These are phyloP conservation scores for Serripes groenlandicus DNA, from an alignment of 2,888 invertebrate genomes.

Conservation along the genomic window DNA sequence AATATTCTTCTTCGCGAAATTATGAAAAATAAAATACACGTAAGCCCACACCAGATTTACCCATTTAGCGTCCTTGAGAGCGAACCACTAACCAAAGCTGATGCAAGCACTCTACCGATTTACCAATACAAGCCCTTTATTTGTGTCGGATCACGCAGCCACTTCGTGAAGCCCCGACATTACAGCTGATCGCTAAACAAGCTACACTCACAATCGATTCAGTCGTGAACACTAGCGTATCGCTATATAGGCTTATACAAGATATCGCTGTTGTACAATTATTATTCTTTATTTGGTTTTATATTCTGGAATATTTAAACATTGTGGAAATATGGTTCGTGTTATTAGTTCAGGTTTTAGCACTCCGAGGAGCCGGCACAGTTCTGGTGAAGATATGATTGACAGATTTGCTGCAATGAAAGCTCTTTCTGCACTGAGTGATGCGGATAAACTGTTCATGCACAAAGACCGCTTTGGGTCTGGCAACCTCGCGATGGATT, in stretches of 20 bases:
- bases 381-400: constrained; percentile 75
- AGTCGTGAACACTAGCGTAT: constrained; percentile 15
- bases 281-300: background rate
- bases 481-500: constrained; percentile 53
- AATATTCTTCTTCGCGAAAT: background rate
- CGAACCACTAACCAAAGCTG: constrained; percentile 38
- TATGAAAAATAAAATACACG: constrained; percentile 16
- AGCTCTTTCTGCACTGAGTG: constrained; percentile 63
- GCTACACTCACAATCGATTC: constrained; percentile 17
- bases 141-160: constrained; percentile 54
- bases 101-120: constrained; percentile 64
- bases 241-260: constrained; percentile 1
- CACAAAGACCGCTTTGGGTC: constrained; percentile 27
- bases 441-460: constrained; percentile 32
- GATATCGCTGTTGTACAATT: constrained; percentile 3
- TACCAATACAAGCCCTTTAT: constrained; percentile 62
- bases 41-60: background rate
- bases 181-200: constrained; percentile 56
- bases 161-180: constrained; percentile 46
- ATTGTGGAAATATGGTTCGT: constrained; percentile 70
- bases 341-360: constrained; percentile 72
- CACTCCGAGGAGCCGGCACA: constrained; percentile 75
- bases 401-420: constrained; percentile 72
- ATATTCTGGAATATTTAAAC: background rate
- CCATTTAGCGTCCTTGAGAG: background rate